phyloP scores from a whole-genome alignment of 1,140 invertebrate genomes.

The Brachionus angularis region DNA sequence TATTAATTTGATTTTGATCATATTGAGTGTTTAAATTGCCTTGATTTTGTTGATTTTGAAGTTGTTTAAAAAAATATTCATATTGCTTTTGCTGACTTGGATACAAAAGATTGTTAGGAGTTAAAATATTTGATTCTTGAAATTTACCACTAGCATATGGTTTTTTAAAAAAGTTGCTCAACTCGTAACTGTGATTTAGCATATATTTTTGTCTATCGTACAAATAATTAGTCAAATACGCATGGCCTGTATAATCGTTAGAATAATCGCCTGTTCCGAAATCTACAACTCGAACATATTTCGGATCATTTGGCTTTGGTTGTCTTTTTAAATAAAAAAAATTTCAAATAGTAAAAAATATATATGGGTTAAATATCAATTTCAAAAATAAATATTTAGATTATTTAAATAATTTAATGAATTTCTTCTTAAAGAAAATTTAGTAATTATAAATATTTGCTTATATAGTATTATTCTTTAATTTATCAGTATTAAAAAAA shows the following conservation, averaged over 20 bases:
- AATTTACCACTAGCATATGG: constrained; percentile 6
- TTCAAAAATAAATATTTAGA: too few species aligned
- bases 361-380: background rate
- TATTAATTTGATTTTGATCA: too few species aligned
- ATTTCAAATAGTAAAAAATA: background rate
- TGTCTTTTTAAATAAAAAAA: constrained; percentile 3
- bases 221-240: background rate
- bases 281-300: constrained; percentile 23
- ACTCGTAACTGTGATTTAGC: constrained; percentile 34
- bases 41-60: background rate
- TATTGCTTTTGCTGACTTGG: too few species aligned
- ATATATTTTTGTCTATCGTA: constrained; percentile 33
- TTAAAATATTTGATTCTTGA: background rate
- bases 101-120: too few species aligned
- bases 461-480: too few species aligned
- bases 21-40: background rate
- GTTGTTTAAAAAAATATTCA: too few species aligned
- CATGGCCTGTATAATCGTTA: constrained; percentile 40
- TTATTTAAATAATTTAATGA: too few species aligned
- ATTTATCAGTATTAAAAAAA: too few species aligned
- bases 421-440: background rate
- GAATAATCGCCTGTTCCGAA: constrained; percentile 35
- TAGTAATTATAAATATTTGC: too few species aligned
- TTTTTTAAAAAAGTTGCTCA: background rate
- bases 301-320: constrained; percentile 31